phyloP scores from a whole-genome alignment of 2,797 vertebrate species.

The Brachyrhaphis roseni region DNA sequence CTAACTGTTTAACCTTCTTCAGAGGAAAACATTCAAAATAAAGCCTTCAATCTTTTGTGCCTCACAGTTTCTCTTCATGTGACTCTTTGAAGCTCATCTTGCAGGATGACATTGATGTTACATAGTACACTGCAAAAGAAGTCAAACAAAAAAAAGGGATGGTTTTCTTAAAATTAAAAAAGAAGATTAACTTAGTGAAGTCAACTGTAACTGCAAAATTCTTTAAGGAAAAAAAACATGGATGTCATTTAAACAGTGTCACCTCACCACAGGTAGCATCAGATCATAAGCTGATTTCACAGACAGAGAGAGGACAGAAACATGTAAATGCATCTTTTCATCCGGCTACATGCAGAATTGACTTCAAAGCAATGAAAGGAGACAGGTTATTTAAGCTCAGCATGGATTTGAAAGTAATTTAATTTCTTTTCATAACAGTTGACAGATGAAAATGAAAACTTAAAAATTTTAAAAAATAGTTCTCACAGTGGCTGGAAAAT shows the following conservation, averaged over 20 bases:
- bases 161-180: conserved; percentile 5
- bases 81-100: not conserved
- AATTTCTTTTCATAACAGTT: not conserved
- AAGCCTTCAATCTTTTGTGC: not conserved
- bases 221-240: not conserved
- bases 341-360: no score
- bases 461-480: not conserved
- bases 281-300: not conserved
- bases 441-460: not conserved
- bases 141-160: not conserved
- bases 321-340: not conserved
- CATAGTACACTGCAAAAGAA: not conserved
- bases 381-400: not conserved
- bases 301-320: not conserved
- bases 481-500: not conserved
- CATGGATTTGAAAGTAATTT: not conserved
- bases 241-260: conserved; percentile 7
- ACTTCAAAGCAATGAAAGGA: not conserved
- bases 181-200: conserved; percentile 1
- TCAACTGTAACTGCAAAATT: not conserved
- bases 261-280: not conserved
- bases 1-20: not conserved
- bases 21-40: not conserved
- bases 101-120: not conserved
- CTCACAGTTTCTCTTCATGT: not conserved